A percentile compares a stretch with the other conserved stretches of the same genome.
Conservation (phyloP, 1,140 invertebrate genomes). For the Drosophila neocordata region DNA sequence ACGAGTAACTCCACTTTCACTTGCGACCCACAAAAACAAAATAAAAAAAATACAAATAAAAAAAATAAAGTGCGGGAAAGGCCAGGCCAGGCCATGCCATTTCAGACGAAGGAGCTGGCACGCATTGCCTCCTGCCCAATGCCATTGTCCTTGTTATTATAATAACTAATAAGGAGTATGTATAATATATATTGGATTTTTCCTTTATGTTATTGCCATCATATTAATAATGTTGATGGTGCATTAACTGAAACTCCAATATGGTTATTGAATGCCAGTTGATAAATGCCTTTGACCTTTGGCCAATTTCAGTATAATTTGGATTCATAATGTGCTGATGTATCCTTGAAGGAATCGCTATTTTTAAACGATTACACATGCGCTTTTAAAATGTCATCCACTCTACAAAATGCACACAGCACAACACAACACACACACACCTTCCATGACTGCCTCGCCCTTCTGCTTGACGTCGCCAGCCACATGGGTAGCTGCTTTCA, state of each 20-base stretch:
- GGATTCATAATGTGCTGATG: not conserved
- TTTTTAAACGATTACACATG: slow-evolving; percentile 11
- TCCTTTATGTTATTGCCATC: not conserved
- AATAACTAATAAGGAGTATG: slow-evolving; percentile 49
- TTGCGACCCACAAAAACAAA: slow-evolving; percentile 27
- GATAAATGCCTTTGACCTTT: not conserved
- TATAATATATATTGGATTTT: slow-evolving; percentile 31
- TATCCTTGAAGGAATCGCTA: slow-evolving; percentile 1
- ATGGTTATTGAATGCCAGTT: slow-evolving; percentile 9
- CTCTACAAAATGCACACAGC: slow-evolving; percentile 20
- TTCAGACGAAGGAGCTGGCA: slow-evolving; percentile 41
- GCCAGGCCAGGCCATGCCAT: slow-evolving; percentile 32
- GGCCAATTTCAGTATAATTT: not conserved
- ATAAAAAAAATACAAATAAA: not conserved
- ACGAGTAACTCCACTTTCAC: slow-evolving; percentile 34
- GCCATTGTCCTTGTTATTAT: slow-evolving; percentile 56
- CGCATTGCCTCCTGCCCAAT: slow-evolving; percentile 56
- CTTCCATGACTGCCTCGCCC: slow-evolving; percentile 73
- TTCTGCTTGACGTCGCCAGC: slow-evolving; percentile 68
- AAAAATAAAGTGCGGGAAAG: slow-evolving; percentile 24
- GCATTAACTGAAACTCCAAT: slow-evolving; percentile 4
- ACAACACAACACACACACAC: slow-evolving; percentile 38
- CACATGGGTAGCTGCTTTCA: slow-evolving; percentile 78
- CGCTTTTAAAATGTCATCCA: slow-evolving; percentile 67
- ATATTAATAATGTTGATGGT: slow-evolving; percentile 20